These are phyloP conservation scores for Poecilia latipinna DNA, from an alignment of 2,113 vertebrate species.

Conservation along the genomic window DNA sequence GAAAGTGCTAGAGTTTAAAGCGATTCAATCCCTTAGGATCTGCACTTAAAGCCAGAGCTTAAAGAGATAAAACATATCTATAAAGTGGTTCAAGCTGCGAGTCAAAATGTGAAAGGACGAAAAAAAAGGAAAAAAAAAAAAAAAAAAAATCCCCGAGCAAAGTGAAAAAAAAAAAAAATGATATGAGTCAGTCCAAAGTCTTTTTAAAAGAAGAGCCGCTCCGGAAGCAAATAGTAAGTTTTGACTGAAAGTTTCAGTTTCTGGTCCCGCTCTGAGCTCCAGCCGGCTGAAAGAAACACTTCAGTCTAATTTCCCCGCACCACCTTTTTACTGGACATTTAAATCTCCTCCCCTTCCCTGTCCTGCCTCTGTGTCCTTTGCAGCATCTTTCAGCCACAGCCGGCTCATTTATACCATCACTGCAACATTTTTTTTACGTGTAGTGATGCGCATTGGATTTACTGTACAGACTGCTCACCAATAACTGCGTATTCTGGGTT, in stretches of 20 bases:
- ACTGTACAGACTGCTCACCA: conserved; percentile 38
- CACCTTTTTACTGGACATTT: conserved; percentile 76
- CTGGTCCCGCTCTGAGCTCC: conserved; percentile 52
- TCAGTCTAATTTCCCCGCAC: conserved; percentile 74
- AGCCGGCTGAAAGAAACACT: conserved; percentile 58
- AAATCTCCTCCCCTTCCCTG: conserved; percentile 80
- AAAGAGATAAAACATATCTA: neutral
- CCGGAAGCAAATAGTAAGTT: conserved; percentile 10
- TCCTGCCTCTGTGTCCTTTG: conserved; percentile 46
- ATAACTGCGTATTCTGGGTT: neutral
- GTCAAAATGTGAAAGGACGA: neutral
- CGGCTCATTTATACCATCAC: neutral
- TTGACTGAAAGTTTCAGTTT: conserved; percentile 17
- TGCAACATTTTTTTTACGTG: neutral
- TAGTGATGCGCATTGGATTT: neutral
- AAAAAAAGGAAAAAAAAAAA: no score
- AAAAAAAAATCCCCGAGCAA: conserved; percentile 9
- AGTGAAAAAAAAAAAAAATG: neutral
- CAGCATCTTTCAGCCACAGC: conserved; percentile 10
- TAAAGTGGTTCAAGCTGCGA: neutral
- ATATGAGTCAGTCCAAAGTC: conserved; percentile 15
- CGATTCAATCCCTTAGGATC: neutral
- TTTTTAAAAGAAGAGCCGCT: conserved; percentile 13
- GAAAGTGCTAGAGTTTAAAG: neutral
- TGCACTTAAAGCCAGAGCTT: neutral